Evolutionary conservation across 2,797 vertebrate genomes (phyloP), one percentile per base, ranked within the genome.

Genomic region (Pangasius krempfi): DNA sequence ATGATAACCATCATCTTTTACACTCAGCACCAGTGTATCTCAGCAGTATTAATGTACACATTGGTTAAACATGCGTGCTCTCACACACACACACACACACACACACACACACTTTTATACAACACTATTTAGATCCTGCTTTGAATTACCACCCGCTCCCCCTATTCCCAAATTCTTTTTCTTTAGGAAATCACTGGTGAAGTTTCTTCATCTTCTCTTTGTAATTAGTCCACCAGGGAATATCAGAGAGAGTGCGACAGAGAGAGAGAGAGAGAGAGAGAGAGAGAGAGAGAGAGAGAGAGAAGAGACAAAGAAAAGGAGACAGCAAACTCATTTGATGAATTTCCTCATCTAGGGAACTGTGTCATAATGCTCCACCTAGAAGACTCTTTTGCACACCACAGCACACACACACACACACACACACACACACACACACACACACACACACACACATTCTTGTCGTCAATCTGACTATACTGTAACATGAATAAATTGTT

Each of bases 171-270:
- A 85, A 84, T 84, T 12, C 83, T 80, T 52, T 75, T 86, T 89
- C 75, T 89, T 82, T 87, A 85, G 89, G 90, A 91, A 79, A 78
- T 85, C 87, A 85, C 44, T 88, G 73, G 14, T 79, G 25, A 70
- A 89, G 89, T 90, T 89, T 83, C 82, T 87, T 88, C 76, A 87
- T 88, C 81, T 91, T 81, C 85, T 88, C 88, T 80, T 68, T 79
- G 83, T 88, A 88, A 90, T 91, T 90, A 90, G 86, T 87, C 90
- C 88, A 88, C 72, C 25, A 64, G 86, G 86, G 89, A 90, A 86
- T 89, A 84, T 78, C 75, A 62, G 22, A 78, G 66, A 75, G 76
- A 87, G 76, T 27, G 66, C 50, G 87, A 82, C 50, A 88, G 13
- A 60, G 37, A 44, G 33, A 44, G 52, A 75, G 68, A 40, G 30